These are phyloP conservation scores for Galeopterus variegatus DNA, from an alignment of 2,113 vertebrate species.

Conservation along the genomic window DNA sequence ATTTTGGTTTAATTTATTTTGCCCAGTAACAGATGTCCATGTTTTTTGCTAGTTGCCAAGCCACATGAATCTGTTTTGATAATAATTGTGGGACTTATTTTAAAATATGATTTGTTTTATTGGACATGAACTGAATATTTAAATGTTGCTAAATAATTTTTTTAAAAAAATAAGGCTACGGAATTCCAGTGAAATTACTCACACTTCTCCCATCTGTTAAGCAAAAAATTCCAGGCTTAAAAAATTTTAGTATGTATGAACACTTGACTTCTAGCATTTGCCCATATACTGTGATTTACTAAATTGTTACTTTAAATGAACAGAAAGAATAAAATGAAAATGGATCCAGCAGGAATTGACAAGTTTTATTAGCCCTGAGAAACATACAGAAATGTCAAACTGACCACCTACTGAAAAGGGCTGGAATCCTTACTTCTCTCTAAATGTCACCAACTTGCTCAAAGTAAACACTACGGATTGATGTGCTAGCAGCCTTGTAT, in stretches of 20 bases:
- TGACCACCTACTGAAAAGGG: conserved; percentile 81
- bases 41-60: conserved; percentile 72
- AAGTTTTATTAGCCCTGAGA: conserved; percentile 72
- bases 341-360: conserved; percentile 48
- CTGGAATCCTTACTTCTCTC: conserved; percentile 52
- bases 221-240: conserved; percentile 23
- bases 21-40: conserved; percentile 74
- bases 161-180: not conserved
- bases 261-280: conserved; percentile 66
- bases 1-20: conserved; percentile 73
- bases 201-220: conserved; percentile 63
- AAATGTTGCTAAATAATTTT: conserved; percentile 62
- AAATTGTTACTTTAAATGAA: conserved; percentile 71
- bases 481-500: not conserved
- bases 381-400: conserved; percentile 80
- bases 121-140: conserved; percentile 71
- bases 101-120: conserved; percentile 76
- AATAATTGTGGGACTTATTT: conserved; percentile 71
- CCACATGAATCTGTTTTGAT: conserved; percentile 76
- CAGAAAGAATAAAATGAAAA: conserved; percentile 66
- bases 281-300: conserved; percentile 65
- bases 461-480: conserved; percentile 74
- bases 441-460: conserved; percentile 81
- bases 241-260: conserved; percentile 58
- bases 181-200: conserved; percentile 65